These are phyloP conservation scores for Alligator sinensis DNA, from an alignment of 2,113 vertebrate species.

Conservation along the genomic window DNA sequence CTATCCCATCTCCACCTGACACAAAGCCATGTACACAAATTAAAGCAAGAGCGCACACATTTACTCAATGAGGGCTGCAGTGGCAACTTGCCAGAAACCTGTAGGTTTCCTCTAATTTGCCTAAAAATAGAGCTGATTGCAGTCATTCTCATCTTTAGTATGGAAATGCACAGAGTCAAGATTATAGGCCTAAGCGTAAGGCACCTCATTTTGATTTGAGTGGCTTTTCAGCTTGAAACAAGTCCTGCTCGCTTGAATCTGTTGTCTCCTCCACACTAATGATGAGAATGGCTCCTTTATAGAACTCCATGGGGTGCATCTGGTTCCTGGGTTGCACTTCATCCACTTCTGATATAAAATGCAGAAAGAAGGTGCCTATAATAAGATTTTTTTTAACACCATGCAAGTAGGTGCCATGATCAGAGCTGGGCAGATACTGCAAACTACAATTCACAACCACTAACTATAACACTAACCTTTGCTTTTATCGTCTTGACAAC, in stretches of 20 bases:
- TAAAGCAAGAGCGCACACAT: neutral
- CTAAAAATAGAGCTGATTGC: neutral
- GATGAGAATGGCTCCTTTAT: neutral
- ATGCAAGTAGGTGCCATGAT: neutral
- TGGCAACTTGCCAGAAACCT: conserved; percentile 13
- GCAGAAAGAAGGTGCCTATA: neutral
- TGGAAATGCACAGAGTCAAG: neutral
- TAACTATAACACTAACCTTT: no score
- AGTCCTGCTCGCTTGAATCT: neutral
- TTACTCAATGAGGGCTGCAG: conserved; percentile 9
- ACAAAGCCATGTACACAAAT: neutral
- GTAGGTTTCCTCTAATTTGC: neutral
- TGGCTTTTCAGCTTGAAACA: neutral
- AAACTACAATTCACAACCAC: neutral
- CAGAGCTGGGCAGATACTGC: conserved; percentile 4
- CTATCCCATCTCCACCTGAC: neutral
- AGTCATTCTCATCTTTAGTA: neutral
- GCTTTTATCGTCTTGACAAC: neutral
- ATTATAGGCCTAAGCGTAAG: neutral
- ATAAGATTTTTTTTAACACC: neutral
- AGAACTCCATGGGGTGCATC: neutral
- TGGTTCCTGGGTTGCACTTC: neutral
- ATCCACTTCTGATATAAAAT: neutral
- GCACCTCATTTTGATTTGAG: neutral
- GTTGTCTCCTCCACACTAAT: neutral